phyloP scores from a whole-genome alignment of 2,113 vertebrate genomes.

The Mormyrus lacerda region DNA sequence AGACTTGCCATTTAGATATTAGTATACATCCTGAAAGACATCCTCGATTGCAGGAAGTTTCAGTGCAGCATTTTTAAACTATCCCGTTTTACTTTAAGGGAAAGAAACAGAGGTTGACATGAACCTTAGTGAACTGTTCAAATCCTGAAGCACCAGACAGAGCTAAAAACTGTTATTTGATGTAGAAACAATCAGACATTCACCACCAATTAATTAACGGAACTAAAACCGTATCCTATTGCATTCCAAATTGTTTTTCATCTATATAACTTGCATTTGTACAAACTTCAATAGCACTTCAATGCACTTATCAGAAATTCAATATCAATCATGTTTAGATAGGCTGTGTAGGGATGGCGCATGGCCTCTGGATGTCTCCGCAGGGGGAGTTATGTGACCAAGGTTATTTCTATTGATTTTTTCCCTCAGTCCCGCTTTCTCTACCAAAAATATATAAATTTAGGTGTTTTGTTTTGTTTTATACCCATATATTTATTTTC shows the following conservation, averaged over 20 bases:
- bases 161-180: not conserved
- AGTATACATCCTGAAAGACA: not conserved
- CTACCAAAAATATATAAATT: not conserved
- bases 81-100: not conserved
- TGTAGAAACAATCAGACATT: not conserved
- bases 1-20: not conserved
- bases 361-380: not conserved
- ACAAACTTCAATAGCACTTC: not conserved
- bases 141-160: not conserved
- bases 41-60: not conserved
- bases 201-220: not conserved
- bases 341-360: not conserved
- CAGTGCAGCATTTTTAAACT: not conserved
- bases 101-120: not conserved
- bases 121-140: not conserved
- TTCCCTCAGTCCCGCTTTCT: not conserved
- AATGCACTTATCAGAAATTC: not conserved
- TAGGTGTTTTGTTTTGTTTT: not conserved
- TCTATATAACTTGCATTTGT: not conserved
- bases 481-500: not conserved
- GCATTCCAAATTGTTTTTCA: not conserved
- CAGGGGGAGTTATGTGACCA: not conserved
- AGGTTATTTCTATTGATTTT: not conserved
- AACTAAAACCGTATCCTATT: not conserved
- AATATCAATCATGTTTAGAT: not conserved